These are phyloP conservation scores for Polietes domitor DNA, from an alignment of 2,888 invertebrate species.

Conservation along the genomic window DNA sequence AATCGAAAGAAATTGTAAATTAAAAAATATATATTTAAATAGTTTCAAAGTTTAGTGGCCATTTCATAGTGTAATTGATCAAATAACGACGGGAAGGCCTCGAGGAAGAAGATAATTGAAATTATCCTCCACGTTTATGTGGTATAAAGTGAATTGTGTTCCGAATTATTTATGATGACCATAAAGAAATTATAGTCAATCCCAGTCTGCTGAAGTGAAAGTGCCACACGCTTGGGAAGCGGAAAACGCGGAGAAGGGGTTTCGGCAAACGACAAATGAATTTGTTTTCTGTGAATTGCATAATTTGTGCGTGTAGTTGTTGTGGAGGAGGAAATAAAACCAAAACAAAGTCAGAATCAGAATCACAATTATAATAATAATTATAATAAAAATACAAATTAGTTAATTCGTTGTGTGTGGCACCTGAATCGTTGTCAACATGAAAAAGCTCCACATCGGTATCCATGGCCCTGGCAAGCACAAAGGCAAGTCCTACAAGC, in stretches of 20 bases:
- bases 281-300: slow-evolving; percentile 15
- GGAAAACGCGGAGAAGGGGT: neutral
- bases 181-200: slow-evolving; percentile 25
- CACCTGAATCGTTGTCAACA: slow-evolving; percentile 38
- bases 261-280: neutral
- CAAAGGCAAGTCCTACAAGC: slow-evolving; percentile 66
- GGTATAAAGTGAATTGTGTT: neutral
- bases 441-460: slow-evolving; percentile 68
- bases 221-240: neutral
- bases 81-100: neutral
- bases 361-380: slow-evolving; percentile 3
- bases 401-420: neutral
- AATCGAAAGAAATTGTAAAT: neutral
- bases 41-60: too few species aligned
- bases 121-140: too few species aligned
- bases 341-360: neutral
- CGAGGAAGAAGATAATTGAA: too few species aligned
- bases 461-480: slow-evolving; percentile 63
- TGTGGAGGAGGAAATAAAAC: neutral
- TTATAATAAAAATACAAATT: neutral
- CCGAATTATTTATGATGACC: neutral
- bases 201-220: neutral
- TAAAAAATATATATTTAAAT: neutral
- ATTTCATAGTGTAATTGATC: neutral
- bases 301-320: slow-evolving; percentile 13